Conservation (phyloP, 2,888 invertebrate species). For the Xylocampa areola region DNA sequence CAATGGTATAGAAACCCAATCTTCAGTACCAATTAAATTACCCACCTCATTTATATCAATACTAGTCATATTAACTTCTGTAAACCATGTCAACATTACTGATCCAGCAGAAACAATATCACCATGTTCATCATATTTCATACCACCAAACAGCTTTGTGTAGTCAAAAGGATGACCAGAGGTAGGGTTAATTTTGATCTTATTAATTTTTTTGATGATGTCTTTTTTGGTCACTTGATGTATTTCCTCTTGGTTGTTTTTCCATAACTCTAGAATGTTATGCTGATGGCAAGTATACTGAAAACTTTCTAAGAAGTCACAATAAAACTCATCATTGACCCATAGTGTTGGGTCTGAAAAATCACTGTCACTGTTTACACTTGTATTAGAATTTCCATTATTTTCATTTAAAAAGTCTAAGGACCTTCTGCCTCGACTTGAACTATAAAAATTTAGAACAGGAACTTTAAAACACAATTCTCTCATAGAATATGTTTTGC, state of each 20-base stretch:
- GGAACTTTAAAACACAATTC: slow-evolving; percentile 86
- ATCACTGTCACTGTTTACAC: slow-evolving; percentile 66
- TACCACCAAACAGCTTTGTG: slow-evolving; percentile 90
- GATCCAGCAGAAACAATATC: slow-evolving; percentile 91
- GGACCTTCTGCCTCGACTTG: slow-evolving; percentile 69
- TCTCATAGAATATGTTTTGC: slow-evolving; percentile 67
- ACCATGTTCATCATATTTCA: slow-evolving; percentile 89
- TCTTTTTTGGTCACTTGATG: slow-evolving; percentile 89
- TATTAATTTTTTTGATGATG: slow-evolving; percentile 91
- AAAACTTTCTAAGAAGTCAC: slow-evolving; percentile 91
- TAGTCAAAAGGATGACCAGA: slow-evolving; percentile 92
- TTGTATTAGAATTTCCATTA: slow-evolving; percentile 46
- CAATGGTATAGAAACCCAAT: slow-evolving; percentile 91
- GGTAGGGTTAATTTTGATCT: slow-evolving; percentile 89
- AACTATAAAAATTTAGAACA: slow-evolving; percentile 77
- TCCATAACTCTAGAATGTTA: slow-evolving; percentile 93
- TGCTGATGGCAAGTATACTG: slow-evolving; percentile 90
- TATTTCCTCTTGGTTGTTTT: slow-evolving; percentile 88
- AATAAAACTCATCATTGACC: slow-evolving; percentile 90
- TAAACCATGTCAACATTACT: slow-evolving; percentile 91
- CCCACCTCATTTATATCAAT: slow-evolving; percentile 92
- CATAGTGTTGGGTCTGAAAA: slow-evolving; percentile 90
- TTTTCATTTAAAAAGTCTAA: slow-evolving; percentile 57
- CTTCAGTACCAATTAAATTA: slow-evolving; percentile 93
- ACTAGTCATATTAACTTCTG: slow-evolving; percentile 91